A percentile compares a stretch with the other conserved stretches of the same genome.
Evolutionary conservation across 2,113 vertebrate species (phyloP).

Genomic region (Heterotilapia buettikoferi): DNA sequence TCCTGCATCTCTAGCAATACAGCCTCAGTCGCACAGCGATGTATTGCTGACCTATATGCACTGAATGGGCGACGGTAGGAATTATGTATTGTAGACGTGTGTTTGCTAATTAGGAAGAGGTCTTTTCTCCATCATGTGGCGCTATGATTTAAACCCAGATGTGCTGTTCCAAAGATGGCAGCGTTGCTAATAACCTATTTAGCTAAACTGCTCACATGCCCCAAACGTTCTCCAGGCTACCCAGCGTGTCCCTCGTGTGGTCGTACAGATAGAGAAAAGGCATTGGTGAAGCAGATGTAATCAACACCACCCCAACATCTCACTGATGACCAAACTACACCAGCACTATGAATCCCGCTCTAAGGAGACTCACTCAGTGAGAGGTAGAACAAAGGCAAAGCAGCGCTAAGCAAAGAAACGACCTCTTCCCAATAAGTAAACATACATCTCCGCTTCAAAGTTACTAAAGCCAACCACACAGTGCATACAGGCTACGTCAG

Average conservation of each 20-base stretch:
- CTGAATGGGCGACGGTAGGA: not conserved
- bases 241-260: not conserved
- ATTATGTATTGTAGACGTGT: too few species aligned
- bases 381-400: not conserved
- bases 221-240: not conserved
- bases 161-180: not conserved
- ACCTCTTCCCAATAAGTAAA: not conserved
- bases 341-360: not conserved
- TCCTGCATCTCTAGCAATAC: not conserved
- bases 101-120: too few species aligned
- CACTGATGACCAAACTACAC: not conserved
- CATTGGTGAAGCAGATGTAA: not conserved
- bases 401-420: not conserved
- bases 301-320: not conserved
- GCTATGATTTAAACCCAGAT: not conserved
- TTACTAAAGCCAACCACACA: not conserved
- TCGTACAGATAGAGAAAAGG: not conserved
- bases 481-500: not conserved
- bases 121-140: too few species aligned
- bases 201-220: not conserved
- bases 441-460: not conserved
- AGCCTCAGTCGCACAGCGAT: not conserved
- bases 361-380: not conserved
- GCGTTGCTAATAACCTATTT: not conserved
- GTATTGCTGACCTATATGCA: fast-evolving